Conservation (phyloP, 2,113 vertebrate species). For the Trogon melanurus region DNA sequence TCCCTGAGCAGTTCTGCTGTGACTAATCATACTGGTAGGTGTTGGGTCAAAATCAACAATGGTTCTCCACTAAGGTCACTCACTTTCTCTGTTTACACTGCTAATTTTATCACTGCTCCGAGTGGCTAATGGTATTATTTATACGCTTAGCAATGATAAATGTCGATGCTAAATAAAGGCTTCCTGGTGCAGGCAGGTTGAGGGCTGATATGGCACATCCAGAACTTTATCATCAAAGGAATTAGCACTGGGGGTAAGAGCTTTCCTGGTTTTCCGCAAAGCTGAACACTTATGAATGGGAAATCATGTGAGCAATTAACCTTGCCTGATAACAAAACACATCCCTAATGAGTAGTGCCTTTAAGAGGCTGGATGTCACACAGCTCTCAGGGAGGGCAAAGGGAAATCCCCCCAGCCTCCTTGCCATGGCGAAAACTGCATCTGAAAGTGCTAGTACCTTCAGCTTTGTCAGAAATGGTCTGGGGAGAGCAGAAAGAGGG, state of each 20-base stretch:
- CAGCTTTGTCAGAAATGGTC: background rate
- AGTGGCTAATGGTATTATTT: slow-evolving; percentile 76
- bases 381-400: background rate
- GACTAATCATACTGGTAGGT: slow-evolving; percentile 75
- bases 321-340: background rate
- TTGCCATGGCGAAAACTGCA: background rate
- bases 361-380: background rate
- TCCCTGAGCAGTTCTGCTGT: slow-evolving; percentile 50
- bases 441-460: background rate
- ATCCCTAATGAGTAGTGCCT: background rate
- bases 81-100: slow-evolving; percentile 74
- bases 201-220: slow-evolving; percentile 62
- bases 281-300: slow-evolving; percentile 35
- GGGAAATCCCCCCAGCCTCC: background rate
- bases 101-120: slow-evolving; percentile 79
- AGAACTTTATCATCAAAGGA: slow-evolving; percentile 63
- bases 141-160: slow-evolving; percentile 73
- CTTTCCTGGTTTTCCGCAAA: slow-evolving; percentile 43
- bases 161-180: slow-evolving; percentile 68
- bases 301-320: background rate
- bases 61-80: slow-evolving; percentile 72
- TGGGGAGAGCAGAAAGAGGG: background rate
- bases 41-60: slow-evolving; percentile 77
- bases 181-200: slow-evolving; percentile 58
- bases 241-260: slow-evolving; percentile 19